Percentiles rank a stretch among this genome's conserved stretches.
These are phyloP conservation scores for Stomorhina lunata DNA, from an alignment of 2,888 invertebrate species.

Conservation along the genomic window DNA sequence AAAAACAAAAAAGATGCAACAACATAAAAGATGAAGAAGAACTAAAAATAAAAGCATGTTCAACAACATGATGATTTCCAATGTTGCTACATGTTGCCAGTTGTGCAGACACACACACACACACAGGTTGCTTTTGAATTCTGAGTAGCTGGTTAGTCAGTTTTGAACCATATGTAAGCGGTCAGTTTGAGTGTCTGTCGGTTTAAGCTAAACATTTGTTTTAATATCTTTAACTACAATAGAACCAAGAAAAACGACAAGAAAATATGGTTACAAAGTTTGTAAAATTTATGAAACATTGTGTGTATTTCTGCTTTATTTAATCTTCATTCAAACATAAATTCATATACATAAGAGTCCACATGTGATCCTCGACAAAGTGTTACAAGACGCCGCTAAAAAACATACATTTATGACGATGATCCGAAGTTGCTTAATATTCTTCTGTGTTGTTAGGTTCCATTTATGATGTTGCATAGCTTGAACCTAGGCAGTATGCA, in stretches of 20 bases:
- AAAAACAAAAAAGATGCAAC: neutral
- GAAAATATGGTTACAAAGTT: conserved; percentile 11
- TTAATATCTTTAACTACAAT: conserved; percentile 4
- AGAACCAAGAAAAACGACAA: neutral
- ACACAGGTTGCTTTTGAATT: neutral
- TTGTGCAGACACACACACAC: conserved; percentile 21
- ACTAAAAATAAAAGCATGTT: conserved; percentile 50
- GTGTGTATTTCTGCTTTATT: conserved; percentile 34
- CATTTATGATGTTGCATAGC: conserved; percentile 5
- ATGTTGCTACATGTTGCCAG: conserved; percentile 25
- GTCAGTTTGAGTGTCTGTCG: conserved; percentile 6
- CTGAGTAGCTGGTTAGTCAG: neutral
- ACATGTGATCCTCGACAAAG: conserved; percentile 21
- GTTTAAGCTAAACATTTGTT: conserved; percentile 1
- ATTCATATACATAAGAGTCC: neutral
- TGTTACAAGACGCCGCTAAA: conserved; percentile 51
- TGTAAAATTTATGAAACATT: conserved; percentile 1
- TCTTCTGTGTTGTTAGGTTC: neutral
- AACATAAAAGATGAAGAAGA: conserved; percentile 8
- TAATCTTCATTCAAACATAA: neutral
- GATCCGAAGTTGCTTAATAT: neutral
- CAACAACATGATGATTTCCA: conserved; percentile 52
- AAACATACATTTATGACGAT: too few species aligned
- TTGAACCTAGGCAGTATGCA: neutral
- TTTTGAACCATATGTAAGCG: neutral